Conservation (phyloP, 2,888 invertebrate species). For the Parochlus steinenii region DNA sequence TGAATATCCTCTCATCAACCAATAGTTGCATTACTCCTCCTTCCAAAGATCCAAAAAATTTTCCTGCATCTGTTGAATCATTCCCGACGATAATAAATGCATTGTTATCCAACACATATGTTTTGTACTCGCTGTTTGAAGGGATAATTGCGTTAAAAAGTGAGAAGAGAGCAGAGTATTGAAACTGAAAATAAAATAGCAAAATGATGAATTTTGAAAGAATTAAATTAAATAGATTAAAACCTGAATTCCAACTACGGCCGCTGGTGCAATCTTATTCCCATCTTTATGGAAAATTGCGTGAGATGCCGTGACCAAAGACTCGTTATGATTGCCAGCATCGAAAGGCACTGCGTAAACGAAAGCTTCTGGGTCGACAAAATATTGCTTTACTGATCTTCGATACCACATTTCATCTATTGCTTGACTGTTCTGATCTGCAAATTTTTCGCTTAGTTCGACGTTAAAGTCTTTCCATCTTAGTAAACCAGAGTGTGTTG, state of each 20-base stretch:
- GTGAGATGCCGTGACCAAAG: constrained; percentile 45
- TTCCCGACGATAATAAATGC: constrained; percentile 45
- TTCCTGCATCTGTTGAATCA: constrained; percentile 38
- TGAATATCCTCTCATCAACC: constrained; percentile 38
- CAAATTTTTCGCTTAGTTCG: constrained; percentile 32
- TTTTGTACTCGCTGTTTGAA: constrained; percentile 29
- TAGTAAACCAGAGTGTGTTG: constrained; percentile 49
- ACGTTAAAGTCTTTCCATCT: constrained; percentile 41
- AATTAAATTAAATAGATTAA: neutral
- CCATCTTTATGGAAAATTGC: constrained; percentile 34
- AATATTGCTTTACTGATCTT: constrained; percentile 44
- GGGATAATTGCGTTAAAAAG: neutral
- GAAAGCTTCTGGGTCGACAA: constrained; percentile 35
- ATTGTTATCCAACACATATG: constrained; percentile 52
- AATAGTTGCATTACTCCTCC: constrained; percentile 39
- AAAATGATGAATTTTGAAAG: neutral
- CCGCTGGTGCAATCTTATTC: constrained; percentile 23
- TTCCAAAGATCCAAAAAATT: constrained; percentile 47
- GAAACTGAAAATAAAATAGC: neutral
- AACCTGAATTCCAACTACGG: constrained; percentile 35
- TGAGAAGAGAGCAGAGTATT: neutral
- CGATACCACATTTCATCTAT: constrained; percentile 51
- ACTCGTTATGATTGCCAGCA: constrained; percentile 29
- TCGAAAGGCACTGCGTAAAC: constrained; percentile 47
- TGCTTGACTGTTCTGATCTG: constrained; percentile 37